Percentiles rank a stretch among this genome's conserved stretches.
Conservation (phyloP, 2,888 invertebrate genomes). For the Chromoteleia sp. region DNA sequence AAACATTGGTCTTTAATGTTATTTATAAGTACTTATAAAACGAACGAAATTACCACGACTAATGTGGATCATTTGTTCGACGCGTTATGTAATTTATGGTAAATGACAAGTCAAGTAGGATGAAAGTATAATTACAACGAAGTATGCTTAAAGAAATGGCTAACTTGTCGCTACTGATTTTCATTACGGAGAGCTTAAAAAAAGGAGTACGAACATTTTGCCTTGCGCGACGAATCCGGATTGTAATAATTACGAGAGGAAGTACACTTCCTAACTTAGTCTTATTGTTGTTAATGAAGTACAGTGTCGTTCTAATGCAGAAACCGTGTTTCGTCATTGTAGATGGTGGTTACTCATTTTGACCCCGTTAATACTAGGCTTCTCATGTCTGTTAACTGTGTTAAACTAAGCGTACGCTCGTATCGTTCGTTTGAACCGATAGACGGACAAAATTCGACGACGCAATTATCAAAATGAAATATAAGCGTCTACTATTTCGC, state of each 20-base stretch:
- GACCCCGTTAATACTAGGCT: constrained; percentile 69
- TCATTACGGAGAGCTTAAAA: constrained; percentile 28
- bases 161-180: constrained; percentile 46
- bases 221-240: constrained; percentile 52
- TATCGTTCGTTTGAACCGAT: constrained; percentile 9
- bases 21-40: constrained; percentile 48
- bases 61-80: constrained; percentile 33
- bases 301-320: constrained; percentile 83
- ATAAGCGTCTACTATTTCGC: no score
- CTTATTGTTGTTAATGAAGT: constrained; percentile 83
- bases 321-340: constrained; percentile 79
- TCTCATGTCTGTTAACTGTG: constrained; percentile 46
- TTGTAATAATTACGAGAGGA: constrained; percentile 70
- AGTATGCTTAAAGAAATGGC: constrained; percentile 29
- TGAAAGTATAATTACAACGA: constrained; percentile 44
- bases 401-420: constrained; percentile 41
- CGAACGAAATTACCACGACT: constrained; percentile 23
- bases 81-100: constrained; percentile 39
- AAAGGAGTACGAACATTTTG: constrained; percentile 24
- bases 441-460: no score
- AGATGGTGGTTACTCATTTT: constrained; percentile 67
- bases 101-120: constrained; percentile 43
- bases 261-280: constrained; percentile 71
- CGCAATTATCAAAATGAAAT: no score
- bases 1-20: constrained; percentile 34